These are phyloP conservation scores for Hyaena hyaena DNA, from an alignment of 2,113 vertebrate genomes.

Conservation along the genomic window DNA sequence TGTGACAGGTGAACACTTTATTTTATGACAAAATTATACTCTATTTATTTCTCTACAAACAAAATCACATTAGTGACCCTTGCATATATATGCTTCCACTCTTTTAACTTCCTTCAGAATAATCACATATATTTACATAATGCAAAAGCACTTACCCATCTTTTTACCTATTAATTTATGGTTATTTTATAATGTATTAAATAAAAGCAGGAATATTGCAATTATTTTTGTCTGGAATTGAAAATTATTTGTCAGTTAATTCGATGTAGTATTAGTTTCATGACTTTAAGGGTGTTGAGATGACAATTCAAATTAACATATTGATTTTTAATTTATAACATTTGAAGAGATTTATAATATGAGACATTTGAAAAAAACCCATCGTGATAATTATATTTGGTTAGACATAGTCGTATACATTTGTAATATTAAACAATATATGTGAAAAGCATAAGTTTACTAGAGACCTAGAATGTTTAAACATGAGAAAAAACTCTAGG, in stretches of 20 bases:
- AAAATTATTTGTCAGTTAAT: neutral
- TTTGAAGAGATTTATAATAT: neutral
- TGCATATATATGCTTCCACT: neutral
- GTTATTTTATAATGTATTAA: neutral
- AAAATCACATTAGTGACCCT: neutral
- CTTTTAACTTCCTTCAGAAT: neutral
- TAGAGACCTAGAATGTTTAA: neutral
- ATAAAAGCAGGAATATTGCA: neutral
- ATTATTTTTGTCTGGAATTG: neutral
- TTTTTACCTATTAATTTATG: neutral
- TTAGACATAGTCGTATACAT: neutral
- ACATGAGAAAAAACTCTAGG: neutral
- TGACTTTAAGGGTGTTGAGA: neutral
- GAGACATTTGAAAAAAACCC: neutral
- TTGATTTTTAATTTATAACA: neutral
- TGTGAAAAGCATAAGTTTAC: neutral
- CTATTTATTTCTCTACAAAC: neutral
- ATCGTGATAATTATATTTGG: neutral
- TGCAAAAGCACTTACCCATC: neutral
- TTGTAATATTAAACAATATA: neutral
- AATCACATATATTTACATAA: neutral
- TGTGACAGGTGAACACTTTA: neutral
- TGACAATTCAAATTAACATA: neutral
- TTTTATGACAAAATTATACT: neutral
- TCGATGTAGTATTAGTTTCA: neutral